Evolutionary conservation across 2,888 invertebrate genomes (phyloP).

Genomic region (Chaetogeoica ovagalla): DNA sequence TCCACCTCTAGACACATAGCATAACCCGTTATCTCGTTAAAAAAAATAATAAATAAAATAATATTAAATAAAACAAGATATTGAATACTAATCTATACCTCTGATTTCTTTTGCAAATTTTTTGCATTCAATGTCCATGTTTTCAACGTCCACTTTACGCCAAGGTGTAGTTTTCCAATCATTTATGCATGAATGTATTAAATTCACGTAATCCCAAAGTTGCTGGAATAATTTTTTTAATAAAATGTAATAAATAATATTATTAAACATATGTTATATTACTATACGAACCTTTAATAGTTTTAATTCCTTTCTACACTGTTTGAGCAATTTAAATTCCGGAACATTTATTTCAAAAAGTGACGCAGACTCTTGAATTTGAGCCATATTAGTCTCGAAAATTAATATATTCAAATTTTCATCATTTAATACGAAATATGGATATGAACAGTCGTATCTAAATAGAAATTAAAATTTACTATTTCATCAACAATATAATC

Average conservation of each 20-base stretch:
- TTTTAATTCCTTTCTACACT: constrained; percentile 86
- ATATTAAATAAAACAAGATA: no score
- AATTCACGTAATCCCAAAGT: constrained; percentile 92
- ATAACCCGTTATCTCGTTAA: no score
- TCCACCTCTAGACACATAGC: no score
- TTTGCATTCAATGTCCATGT: constrained; percentile 98
- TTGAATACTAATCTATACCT: constrained; percentile 58
- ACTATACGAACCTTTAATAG: constrained; percentile 73
- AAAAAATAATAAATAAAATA: no score
- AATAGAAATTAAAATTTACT: constrained; percentile 56
- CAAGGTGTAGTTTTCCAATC: constrained; percentile 98
- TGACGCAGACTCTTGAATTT: constrained; percentile 85
- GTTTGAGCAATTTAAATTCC: constrained; percentile 88
- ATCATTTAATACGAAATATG: constrained; percentile 76
- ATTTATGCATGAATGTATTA: constrained; percentile 87
- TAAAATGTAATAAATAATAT: not conserved
- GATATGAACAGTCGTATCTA: constrained; percentile 73
- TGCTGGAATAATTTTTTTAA: constrained; percentile 64
- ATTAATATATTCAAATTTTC: constrained; percentile 77
- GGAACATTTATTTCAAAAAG: constrained; percentile 94
- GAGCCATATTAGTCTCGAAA: constrained; percentile 83
- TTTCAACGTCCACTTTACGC: constrained; percentile 95
- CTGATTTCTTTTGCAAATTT: constrained; percentile 94
- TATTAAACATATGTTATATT: not conserved
- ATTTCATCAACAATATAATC: not conserved